Conservation (phyloP, 2,888 invertebrate species). For the Dynastes tityus region DNA sequence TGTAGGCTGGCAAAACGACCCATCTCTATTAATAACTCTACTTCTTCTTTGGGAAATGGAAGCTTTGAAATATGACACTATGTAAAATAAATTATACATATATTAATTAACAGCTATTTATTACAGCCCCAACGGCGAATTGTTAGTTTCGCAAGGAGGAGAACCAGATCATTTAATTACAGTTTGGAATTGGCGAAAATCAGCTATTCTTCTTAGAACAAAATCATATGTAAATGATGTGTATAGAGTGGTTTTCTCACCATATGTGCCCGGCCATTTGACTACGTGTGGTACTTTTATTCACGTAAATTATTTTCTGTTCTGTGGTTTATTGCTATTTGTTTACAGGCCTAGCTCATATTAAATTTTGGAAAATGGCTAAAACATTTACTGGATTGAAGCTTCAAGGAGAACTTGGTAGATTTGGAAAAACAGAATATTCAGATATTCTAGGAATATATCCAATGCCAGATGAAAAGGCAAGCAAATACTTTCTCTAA, state of each 20-base stretch:
- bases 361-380: conserved; percentile 96
- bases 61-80: too few relatives aligned
- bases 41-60: too few relatives aligned
- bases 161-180: conserved; percentile 91
- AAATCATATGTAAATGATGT: conserved; percentile 90
- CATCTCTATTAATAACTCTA: too few relatives aligned
- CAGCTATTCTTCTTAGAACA: conserved; percentile 82
- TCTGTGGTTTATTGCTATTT: not conserved
- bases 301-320: not conserved
- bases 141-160: conserved; percentile 87
- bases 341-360: conserved; percentile 77
- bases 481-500: conserved; percentile 61
- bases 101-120: not conserved
- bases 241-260: conserved; percentile 85
- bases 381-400: conserved; percentile 93
- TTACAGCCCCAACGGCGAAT: conserved; percentile 83
- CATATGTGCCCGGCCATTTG: conserved; percentile 84
- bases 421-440: conserved; percentile 94
- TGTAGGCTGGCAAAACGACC: too few relatives aligned
- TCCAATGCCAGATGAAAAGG: conserved; percentile 92
- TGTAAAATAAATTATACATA: too few relatives aligned
- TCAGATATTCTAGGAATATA: conserved; percentile 89
- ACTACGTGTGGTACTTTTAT: conserved; percentile 79
- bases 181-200: conserved; percentile 90
- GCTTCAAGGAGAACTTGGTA: conserved; percentile 88